phyloP scores from a whole-genome alignment of 2,797 vertebrate species.

The Tenualosa ilisha region DNA sequence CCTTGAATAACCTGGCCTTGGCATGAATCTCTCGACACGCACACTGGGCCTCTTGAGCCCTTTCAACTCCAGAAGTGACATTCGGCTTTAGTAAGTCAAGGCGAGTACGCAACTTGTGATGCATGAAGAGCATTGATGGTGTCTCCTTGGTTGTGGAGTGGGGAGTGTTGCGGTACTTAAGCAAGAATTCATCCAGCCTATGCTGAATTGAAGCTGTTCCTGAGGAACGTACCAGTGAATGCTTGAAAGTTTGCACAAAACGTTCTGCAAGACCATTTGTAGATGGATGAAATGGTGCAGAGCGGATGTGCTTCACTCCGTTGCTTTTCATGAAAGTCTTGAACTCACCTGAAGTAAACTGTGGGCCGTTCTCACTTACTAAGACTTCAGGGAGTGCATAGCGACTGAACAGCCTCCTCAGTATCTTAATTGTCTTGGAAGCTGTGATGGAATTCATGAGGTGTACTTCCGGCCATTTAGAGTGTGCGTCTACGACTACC shows the following conservation, averaged over 20 bases:
- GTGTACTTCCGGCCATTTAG: slow-evolving; percentile 23
- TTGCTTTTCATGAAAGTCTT: slow-evolving; percentile 6
- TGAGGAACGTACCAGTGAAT: slow-evolving; percentile 9
- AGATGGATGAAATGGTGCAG: neutral
- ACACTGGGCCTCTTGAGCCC: too few relatives aligned
- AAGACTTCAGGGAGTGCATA: neutral
- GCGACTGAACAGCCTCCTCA: slow-evolving; percentile 2
- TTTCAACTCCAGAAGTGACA: too few relatives aligned
- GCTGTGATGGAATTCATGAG: slow-evolving; percentile 15
- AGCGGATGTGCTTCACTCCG: slow-evolving; percentile 22
- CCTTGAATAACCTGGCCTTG: too few relatives aligned
- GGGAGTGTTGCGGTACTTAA: slow-evolving; percentile 23
- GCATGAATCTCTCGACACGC: too few relatives aligned
- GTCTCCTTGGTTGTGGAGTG: slow-evolving; percentile 19
- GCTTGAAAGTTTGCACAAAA: slow-evolving; percentile 15
- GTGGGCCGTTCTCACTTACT: slow-evolving; percentile 14
- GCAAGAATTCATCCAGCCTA: neutral
- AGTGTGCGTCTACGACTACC: slow-evolving; percentile 19
- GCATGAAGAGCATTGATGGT: neutral
- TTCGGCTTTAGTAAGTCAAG: too few relatives aligned
- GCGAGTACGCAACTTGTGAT: neutral
- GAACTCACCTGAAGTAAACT: slow-evolving; percentile 21
- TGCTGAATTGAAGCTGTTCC: neutral
- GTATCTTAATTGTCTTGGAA: neutral
- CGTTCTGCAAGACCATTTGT: slow-evolving; percentile 27